Conservation (phyloP, 2,113 vertebrate species). For the Cyanoderma ruficeps region DNA sequence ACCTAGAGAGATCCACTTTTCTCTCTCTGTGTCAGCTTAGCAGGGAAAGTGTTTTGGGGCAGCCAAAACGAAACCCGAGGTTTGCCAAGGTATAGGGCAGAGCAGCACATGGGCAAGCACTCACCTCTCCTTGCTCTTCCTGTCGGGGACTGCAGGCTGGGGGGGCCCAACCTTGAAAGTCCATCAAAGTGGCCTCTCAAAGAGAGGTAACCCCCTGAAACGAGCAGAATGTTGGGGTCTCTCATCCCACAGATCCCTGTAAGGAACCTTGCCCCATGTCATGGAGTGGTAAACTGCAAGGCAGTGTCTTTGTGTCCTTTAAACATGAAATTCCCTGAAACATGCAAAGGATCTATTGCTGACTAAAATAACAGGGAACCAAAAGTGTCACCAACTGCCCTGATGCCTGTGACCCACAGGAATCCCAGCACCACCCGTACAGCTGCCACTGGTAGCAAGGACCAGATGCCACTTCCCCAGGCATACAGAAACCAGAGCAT, state of each 20-base stretch:
- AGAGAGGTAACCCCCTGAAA: rapidly evolving
- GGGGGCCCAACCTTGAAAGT: not conserved
- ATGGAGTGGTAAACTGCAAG: rapidly evolving
- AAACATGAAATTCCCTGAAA: not conserved
- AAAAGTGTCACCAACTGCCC: not conserved
- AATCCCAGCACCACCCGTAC: rapidly evolving
- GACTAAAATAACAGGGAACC: not conserved
- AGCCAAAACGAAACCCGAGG: not conserved
- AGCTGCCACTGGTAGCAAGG: rapidly evolving
- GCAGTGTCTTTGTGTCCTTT: not conserved
- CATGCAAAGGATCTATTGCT: rapidly evolving
- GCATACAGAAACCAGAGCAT: not conserved
- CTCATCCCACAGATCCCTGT: too few species aligned
- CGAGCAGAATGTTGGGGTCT: not conserved
- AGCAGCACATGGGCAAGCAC: rapidly evolving
- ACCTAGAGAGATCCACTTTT: not conserved
- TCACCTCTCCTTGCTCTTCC: not conserved
- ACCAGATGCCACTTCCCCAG: too few species aligned
- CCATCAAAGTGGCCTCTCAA: not conserved
- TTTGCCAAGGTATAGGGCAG: not conserved
- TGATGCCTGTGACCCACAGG: not conserved
- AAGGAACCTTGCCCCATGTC: not conserved
- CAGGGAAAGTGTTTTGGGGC: rapidly evolving
- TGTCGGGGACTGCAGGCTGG: rapidly evolving
- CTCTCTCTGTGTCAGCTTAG: too few species aligned